Evolutionary conservation across 2,888 invertebrate genomes (phyloP), one percentile per base, ranked within the genome.

Genomic region (Hololepta plana): DNA sequence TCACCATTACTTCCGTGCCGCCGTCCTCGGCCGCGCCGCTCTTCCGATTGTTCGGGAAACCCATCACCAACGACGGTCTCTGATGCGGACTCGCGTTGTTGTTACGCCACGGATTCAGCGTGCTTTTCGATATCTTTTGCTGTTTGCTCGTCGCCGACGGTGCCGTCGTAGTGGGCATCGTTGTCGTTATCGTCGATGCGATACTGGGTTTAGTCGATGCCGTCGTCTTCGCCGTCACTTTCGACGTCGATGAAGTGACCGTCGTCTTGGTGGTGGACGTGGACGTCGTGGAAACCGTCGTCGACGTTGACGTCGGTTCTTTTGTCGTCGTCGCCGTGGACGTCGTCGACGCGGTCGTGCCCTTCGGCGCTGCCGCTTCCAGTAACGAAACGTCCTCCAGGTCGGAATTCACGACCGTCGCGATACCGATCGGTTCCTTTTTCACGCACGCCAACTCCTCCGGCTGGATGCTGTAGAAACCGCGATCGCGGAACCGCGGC

Each of bases 401-500:
- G 49, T 53, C 59, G 15, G 67, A 64, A 14, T 59, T 62, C 31
- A 68, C 63, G 4, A 66, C 63, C 2, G 64, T 63, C 2, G 64
- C 64, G 8, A 61, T 60, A 23, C 59, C 69, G 32, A 62, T n/a
- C n/a, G n/a, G n/a, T n/a, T n/a, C n/a, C n/a, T n/a, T n/a, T n/a
- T n/a, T n/a, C n/a, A n/a, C n/a, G 32, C 75, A 75, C 20, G 62
- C 59, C 30, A 75, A 51, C 49, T 75, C 88, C 41, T 73, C 75
- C 1, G 79, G 72, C 49, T 76, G 73, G 38, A 90, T 80, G 43
- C 79, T 81, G 47, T 87, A 85, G 55, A 90, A 87, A 17, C 76
- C 82, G 23, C 77, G 65, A 34, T 82, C 79, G 30, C 80, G 67
- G 42, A 88, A 74, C 35, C 72, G 62, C 2, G 70, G 60, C 2